phyloP scores from a whole-genome alignment of 2,113 vertebrate species.

The Halichoerus grypus region DNA sequence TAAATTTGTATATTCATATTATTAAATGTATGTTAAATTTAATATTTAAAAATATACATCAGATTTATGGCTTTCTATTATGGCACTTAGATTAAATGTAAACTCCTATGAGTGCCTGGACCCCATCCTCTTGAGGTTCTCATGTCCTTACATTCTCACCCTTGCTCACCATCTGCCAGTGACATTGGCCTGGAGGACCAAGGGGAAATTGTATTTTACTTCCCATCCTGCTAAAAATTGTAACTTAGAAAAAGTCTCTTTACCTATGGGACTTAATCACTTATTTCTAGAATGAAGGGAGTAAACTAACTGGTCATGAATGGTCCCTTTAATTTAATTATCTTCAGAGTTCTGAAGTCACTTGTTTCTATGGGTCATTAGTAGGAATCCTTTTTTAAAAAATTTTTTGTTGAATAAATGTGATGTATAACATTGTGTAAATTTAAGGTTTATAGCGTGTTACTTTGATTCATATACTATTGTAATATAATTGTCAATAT shows the following conservation, averaged over 20 bases:
- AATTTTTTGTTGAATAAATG: not conserved
- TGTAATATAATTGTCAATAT: not conserved
- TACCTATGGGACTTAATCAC: not conserved
- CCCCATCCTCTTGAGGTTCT: not conserved
- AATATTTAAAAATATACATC: not conserved
- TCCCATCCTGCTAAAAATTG: not conserved
- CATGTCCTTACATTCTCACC: too few species aligned
- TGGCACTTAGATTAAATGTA: not conserved
- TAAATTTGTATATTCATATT: not conserved
- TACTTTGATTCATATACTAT: not conserved
- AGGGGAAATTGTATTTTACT: not conserved
- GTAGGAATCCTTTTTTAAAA: constrained; percentile 1
- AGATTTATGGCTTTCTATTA: not conserved
- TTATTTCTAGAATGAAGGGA: constrained; percentile 33
- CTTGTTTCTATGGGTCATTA: constrained; percentile 27
- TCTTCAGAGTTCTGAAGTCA: constrained; percentile 37
- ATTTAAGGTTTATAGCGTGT: not conserved
- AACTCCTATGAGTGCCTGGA: not conserved
- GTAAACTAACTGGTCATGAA: not conserved
- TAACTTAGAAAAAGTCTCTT: not conserved
- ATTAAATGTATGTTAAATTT: not conserved
- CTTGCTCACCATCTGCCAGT: not conserved
- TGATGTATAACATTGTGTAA: not conserved
- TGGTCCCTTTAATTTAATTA: not conserved
- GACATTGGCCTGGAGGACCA: not conserved